Evolutionary conservation across 2,113 vertebrate genomes (phyloP).

Genomic region (Microcebus tavaratra): DNA sequence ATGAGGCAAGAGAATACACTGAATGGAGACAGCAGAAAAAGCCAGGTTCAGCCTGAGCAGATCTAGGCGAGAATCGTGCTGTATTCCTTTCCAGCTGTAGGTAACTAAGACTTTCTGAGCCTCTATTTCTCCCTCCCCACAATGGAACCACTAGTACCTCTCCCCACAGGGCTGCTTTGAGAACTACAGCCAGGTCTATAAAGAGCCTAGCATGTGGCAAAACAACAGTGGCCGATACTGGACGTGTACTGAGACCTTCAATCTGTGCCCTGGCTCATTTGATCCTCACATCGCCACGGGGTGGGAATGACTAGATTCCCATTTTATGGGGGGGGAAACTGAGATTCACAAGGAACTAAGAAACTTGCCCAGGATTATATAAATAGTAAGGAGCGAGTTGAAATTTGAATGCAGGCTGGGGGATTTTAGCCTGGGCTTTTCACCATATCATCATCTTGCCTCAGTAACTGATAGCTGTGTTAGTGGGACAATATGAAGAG

Average conservation of each 20-base stretch:
- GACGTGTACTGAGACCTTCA: not conserved
- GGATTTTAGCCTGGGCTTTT: not conserved
- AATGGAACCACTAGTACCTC: not conserved
- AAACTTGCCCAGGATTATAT: not conserved
- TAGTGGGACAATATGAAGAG: not conserved
- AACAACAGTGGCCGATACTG: not conserved
- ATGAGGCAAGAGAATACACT: not conserved
- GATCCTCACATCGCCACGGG: not conserved
- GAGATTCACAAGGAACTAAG: not conserved
- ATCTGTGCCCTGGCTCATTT: not conserved
- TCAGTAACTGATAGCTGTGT: not conserved
- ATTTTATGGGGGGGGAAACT: not conserved
- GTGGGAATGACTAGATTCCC: not conserved
- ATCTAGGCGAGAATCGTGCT: not conserved
- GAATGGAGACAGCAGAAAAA: not conserved
- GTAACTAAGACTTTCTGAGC: not conserved
- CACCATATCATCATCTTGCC: not conserved
- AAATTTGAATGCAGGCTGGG: not conserved
- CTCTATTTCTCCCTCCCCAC: not conserved
- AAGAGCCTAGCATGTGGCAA: fast-evolving
- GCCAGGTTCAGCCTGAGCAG: not conserved
- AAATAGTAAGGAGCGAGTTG: not conserved
- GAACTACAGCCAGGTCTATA: not conserved
- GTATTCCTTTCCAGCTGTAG: too few relatives aligned
- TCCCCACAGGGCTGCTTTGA: not conserved